Conservation (phyloP, 1,140 invertebrate genomes). For the Papilio polyxenes region DNA sequence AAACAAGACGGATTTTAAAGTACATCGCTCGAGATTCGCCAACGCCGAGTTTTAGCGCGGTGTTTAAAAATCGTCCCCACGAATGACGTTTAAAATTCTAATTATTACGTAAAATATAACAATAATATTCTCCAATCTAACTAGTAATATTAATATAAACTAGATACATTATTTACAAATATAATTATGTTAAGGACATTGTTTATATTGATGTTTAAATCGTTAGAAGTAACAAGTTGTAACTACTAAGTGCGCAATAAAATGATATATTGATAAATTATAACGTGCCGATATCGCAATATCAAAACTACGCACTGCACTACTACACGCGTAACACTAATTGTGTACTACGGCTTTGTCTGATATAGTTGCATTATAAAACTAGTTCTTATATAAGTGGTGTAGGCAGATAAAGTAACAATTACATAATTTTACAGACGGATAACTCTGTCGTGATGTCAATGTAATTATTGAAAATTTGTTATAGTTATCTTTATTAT, state of each 20-base stretch:
- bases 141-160: neutral
- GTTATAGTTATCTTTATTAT: neutral
- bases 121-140: neutral
- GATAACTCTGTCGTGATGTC: neutral
- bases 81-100: no score
- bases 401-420: neutral
- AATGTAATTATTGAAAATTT: neutral
- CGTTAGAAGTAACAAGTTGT: neutral
- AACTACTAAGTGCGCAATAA: conserved; percentile 17
- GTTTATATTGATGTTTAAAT: neutral
- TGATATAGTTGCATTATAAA: neutral
- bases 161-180: conserved; percentile 7
- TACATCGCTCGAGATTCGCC: no score
- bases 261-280: conserved; percentile 17
- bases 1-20: no score
- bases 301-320: conserved; percentile 14
- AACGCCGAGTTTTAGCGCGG: no score
- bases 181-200: conserved; percentile 1
- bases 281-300: neutral
- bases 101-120: no score
- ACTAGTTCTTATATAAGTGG: neutral
- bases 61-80: no score
- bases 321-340: conserved; percentile 4
- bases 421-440: neutral
- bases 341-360: neutral